Base-by-base conservation (phyloP, 2,888 invertebrate species). In the Zelleria hepariella region DNA sequence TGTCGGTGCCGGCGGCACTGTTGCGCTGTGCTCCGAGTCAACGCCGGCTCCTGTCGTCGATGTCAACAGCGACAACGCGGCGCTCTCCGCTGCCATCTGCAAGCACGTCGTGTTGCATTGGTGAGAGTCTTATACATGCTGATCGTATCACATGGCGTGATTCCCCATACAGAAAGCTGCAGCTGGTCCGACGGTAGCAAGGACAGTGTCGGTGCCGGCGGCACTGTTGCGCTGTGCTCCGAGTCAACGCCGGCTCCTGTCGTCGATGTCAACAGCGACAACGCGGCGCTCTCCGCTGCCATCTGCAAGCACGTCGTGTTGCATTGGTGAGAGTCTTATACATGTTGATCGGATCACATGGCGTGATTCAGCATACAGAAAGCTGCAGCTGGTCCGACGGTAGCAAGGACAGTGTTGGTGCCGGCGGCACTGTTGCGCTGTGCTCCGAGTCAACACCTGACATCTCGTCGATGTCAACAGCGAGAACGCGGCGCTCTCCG, bases 131-230 rank as follows among this genome's bases (percentile, higher is more conserved):
- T n/a, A n/a, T n/a, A n/a, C n/a, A n/a, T n/a, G n/a, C n/a, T n/a
- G n/a, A n/a, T n/a, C n/a, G n/a, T n/a, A n/a, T n/a, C n/a, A n/a
- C n/a, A n/a, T n/a, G n/a, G n/a, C n/a, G n/a, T n/a, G n/a, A n/a
- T n/a, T n/a, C n/a, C n/a, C n/a, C n/a, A n/a, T 48, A 57, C 64
- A 77, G 85, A 88, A 62, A 81, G 70, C 58, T 76, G 78, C 66
- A 85, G 82, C 62, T 89, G 88, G 89, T 84, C 86, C 1, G 86
- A 86, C 26, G 80, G 72, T 23, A 80, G 78, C 60, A 81, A 84
- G 59, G 87, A 87, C 23, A 79, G 75, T 56, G 32, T 10, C 8
- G 32, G 32, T 5, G 32, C 32, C 0, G 32, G 77, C 32, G 32
- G 32, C 32, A 5, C 32, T 0, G 68, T 0, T 2, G 60, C 65